These are phyloP conservation scores for Planococcus citri DNA, from an alignment of 1,140 invertebrate species.

Conservation along the genomic window DNA sequence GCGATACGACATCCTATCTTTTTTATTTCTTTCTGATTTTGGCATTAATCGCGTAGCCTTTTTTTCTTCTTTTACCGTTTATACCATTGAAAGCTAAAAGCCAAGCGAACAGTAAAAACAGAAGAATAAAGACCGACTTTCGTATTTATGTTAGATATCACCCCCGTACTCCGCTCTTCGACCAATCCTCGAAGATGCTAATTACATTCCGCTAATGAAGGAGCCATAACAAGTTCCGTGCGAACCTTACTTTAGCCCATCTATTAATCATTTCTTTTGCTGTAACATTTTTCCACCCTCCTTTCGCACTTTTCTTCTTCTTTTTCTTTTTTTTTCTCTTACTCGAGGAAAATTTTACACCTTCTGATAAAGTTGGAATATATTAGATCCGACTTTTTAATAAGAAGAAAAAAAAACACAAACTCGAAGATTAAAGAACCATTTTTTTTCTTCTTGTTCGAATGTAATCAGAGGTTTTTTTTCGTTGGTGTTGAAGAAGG, in stretches of 20 bases:
- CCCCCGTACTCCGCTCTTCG: constrained; percentile 8
- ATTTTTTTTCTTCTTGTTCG: constrained; percentile 12
- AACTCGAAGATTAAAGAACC: constrained; percentile 15
- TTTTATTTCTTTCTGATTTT: constrained; percentile 4
- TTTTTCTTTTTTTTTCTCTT: not conserved
- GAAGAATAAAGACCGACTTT: constrained; percentile 14
- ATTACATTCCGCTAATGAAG: constrained; percentile 20
- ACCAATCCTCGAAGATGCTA: constrained; percentile 14
- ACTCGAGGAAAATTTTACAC: constrained; percentile 13
- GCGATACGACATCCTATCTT: constrained; percentile 1
- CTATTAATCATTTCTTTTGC: constrained; percentile 19
- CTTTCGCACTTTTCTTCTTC: not conserved
- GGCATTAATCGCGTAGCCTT: constrained; percentile 18
- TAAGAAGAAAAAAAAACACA: constrained; percentile 2
- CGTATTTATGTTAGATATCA: constrained; percentile 19
- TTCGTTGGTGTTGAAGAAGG: not conserved
- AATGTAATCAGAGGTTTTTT: not conserved
- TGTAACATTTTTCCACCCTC: not conserved
- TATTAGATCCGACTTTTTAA: constrained; percentile 19
- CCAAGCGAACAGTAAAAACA: constrained; percentile 16
- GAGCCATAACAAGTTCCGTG: constrained; percentile 13
- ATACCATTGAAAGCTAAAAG: constrained; percentile 15
- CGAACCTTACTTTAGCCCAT: constrained; percentile 15
- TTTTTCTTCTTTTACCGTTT: constrained; percentile 7
- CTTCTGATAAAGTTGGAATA: constrained; percentile 20